Percentiles rank a stretch among this genome's conserved stretches.
Conservation (phyloP, 2,113 vertebrate species). For the Chlamydotis undulata region DNA sequence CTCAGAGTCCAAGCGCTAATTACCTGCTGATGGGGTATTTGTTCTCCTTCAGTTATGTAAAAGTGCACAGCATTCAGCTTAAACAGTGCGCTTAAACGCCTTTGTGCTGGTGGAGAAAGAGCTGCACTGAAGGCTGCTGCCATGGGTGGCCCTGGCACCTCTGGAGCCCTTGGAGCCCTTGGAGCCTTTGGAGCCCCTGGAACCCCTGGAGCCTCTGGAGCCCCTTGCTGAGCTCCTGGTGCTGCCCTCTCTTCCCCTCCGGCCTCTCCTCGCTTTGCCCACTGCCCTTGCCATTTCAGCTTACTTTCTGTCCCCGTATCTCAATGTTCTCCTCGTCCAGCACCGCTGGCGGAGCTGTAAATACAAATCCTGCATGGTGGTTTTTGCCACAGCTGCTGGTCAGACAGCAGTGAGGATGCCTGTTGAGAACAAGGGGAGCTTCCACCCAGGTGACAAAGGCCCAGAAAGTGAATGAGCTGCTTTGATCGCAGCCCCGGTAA, state of each 20-base stretch:
- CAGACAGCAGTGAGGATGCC: neutral
- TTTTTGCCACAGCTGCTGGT: neutral
- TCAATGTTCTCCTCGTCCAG: neutral
- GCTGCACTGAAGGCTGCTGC: neutral
- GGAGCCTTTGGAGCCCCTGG: neutral
- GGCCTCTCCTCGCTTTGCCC: neutral
- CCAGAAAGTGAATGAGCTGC: neutral
- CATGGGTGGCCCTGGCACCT: neutral
- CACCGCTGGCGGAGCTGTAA: neutral
- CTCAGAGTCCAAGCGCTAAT: conserved; percentile 36
- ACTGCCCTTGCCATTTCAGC: neutral
- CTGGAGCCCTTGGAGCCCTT: neutral
- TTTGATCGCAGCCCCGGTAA: neutral
- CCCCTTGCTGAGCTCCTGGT: neutral
- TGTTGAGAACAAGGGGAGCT: neutral
- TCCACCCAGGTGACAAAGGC: neutral
- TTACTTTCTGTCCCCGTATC: neutral
- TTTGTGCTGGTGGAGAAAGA: neutral
- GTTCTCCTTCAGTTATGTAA: conserved; percentile 57
- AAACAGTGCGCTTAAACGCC: neutral
- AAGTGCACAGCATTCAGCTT: conserved; percentile 12
- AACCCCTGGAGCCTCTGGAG: neutral
- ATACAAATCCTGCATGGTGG: neutral
- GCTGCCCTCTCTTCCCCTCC: neutral
- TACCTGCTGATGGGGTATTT: conserved; percentile 49